Conservation (phyloP, 1,140 invertebrate genomes). For the Diorhabda carinulata region DNA sequence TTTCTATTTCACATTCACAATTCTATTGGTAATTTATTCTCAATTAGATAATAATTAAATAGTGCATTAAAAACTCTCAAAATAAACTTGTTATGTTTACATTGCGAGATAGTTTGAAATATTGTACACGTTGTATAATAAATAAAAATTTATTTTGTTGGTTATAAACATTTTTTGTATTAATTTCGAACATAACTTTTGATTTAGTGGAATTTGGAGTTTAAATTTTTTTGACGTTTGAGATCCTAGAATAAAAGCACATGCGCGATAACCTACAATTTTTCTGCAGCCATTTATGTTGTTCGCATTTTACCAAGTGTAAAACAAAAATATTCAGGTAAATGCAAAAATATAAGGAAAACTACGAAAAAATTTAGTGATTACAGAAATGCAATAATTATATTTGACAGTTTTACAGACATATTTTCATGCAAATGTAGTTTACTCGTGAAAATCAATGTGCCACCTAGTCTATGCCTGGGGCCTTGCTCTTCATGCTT, state of each 20-base stretch:
- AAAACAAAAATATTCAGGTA: constrained; percentile 42
- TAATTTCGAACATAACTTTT: background rate
- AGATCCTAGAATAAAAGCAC: constrained; percentile 26
- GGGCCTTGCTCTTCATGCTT: constrained; percentile 29
- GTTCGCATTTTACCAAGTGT: constrained; percentile 42
- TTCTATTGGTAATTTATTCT: no score
- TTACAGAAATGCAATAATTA: constrained; percentile 4
- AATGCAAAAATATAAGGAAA: constrained; percentile 23
- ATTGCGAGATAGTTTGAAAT: no score
- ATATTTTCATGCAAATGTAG: background rate
- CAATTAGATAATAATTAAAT: no score
- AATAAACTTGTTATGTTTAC: no score
- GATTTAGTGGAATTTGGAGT: background rate
- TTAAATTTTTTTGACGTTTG: constrained; percentile 4
- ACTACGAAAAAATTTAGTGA: constrained; percentile 11
- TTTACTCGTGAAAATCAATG: constrained; percentile 13
- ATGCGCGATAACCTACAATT: constrained; percentile 47
- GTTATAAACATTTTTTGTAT: no score
- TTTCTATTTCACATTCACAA: no score
- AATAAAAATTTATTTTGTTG: no score
- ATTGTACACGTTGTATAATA: no score
- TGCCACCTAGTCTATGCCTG: constrained; percentile 41
- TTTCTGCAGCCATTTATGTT: constrained; percentile 46
- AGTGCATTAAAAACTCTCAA: no score
- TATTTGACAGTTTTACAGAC: constrained; percentile 12